Conservation (phyloP, 2,113 vertebrate genomes). For the Pleuronectes platessa region DNA sequence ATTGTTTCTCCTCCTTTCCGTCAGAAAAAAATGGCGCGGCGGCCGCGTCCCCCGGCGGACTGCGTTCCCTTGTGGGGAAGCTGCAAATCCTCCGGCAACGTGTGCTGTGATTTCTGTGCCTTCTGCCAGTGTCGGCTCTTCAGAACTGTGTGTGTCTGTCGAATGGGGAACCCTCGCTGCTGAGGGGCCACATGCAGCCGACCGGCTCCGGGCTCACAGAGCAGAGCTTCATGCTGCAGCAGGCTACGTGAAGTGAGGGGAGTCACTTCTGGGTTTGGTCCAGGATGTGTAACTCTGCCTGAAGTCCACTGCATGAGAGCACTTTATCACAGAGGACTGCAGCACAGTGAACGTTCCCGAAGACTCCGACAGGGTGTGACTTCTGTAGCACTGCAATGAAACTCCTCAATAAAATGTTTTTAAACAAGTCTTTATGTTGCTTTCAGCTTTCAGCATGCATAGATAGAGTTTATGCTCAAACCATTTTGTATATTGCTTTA, state of each 20-base stretch:
- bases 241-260: constrained; percentile 5
- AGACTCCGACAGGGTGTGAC: constrained; percentile 5
- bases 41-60: constrained; percentile 77
- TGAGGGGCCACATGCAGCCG: constrained; percentile 57
- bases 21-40: constrained; percentile 68
- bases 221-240: not conserved
- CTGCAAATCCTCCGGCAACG: constrained; percentile 82
- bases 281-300: constrained; percentile 11
- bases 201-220: not conserved
- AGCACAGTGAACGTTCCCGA: constrained; percentile 3
- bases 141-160: constrained; percentile 87
- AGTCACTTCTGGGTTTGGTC: not conserved
- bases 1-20: not conserved
- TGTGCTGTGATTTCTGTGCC: constrained; percentile 89
- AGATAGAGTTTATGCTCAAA: not conserved
- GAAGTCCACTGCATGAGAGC: constrained; percentile 58
- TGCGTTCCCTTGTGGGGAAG: constrained; percentile 85
- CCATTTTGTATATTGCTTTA: constrained; percentile 14
- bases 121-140: constrained; percentile 90
- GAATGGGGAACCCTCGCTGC: constrained; percentile 85
- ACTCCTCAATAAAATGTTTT: constrained; percentile 4
- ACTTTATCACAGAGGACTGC: constrained; percentile 55
- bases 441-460: constrained; percentile 35
- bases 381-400: constrained; percentile 16
- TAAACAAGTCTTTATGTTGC: not conserved